phyloP scores from a whole-genome alignment of 2,113 vertebrate genomes.

The Chloroceryle aenea region DNA sequence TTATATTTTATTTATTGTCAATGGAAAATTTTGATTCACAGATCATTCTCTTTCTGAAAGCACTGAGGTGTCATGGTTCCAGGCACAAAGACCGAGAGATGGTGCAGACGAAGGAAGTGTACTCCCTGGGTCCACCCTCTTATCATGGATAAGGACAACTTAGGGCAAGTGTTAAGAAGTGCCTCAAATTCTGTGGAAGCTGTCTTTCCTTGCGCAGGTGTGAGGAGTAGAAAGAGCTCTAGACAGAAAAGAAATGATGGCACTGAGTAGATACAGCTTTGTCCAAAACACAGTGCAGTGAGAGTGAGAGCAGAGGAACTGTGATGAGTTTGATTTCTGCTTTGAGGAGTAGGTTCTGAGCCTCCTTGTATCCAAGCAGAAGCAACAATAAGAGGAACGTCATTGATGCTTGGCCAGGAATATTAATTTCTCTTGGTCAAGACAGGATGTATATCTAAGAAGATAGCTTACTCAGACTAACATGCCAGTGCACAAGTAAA shows the following conservation, averaged over 20 bases:
- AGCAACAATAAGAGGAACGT: neutral
- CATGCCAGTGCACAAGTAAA: neutral
- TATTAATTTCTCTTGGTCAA: neutral
- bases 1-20: neutral
- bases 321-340: neutral
- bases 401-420: neutral
- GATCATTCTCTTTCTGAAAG: neutral
- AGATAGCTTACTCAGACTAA: neutral
- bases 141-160: neutral
- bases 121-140: neutral
- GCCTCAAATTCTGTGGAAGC: neutral
- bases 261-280: fast-evolving
- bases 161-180: neutral
- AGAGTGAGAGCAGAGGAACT: neutral
- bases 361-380: neutral
- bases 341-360: neutral
- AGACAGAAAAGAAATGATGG: neutral
- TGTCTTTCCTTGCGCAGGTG: neutral
- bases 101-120: neutral
- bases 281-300: neutral
- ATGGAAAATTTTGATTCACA: neutral
- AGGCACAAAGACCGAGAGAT: fast-evolving
- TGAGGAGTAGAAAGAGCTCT: neutral
- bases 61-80: neutral
- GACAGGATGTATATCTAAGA: neutral